Evolutionary conservation across 2,113 vertebrate genomes (phyloP), one percentile per base, ranked within the genome.

Genomic region (Scalopus aquaticus): DNA sequence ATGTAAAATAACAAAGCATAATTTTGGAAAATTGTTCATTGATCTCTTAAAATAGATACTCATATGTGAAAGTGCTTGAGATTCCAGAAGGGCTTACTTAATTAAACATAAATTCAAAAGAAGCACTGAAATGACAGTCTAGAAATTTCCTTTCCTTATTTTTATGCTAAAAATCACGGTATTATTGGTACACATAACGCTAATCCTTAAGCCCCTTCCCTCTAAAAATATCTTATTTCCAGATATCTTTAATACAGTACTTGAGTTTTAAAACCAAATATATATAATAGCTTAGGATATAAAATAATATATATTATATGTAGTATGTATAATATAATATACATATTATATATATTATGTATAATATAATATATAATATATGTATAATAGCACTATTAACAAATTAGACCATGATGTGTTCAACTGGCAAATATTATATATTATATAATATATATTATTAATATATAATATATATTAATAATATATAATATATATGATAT

Each of bases 21-120:
- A 92, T 65, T 19, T 67, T 95, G 83, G 54, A 96, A 93, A 91
- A 83, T 86, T 90, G 65, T 72, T 91, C 79, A 83, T 72, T 95
- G 92, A 94, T 82, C 39, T 89, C 93, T 93, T 95, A 94, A 96
- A 96, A 95, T 94, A 97, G 82, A 78, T 86, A 95, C 64, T 92
- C 82, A 83, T n/a, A 49, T 91, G 76, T 80, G 70, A 96, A 93
- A 79, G 13, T 70, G 73, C 78, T 88, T 37, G 46, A 73, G 19
- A 86, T 37, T 70, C 70, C 15, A 77, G 62, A 95, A 78, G 28
- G 35, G 35, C 32, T 26, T 54, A 32, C 54, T 96, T 94, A 96
- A 95, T 96, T 95, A 91, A 94, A 93, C 69, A 91, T 85, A 93
- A 97, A 95, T 94, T 91, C 44, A 93, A 76, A 89, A 82, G 56